Percentiles rank a stretch among this genome's conserved stretches.
Evolutionary conservation across 2,113 vertebrate genomes (phyloP).

Genomic region (Hystrix brachyura): DNA sequence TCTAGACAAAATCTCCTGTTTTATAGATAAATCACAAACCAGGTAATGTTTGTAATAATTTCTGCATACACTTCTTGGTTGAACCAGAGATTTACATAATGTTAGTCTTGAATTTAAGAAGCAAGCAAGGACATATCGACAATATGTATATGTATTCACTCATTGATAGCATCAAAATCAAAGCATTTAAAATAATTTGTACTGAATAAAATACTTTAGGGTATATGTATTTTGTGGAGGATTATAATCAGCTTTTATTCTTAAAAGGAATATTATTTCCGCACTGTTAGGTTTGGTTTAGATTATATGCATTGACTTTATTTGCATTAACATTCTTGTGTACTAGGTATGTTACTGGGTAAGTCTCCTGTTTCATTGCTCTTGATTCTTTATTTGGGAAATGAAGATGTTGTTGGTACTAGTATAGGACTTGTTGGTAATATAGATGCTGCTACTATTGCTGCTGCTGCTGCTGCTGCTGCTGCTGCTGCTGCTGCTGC

Average conservation of each 20-base stretch:
- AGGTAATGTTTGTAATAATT: not conserved
- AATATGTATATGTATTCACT: not conserved
- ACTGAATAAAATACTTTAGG: conserved; percentile 37
- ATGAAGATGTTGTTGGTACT: not conserved
- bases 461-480: not conserved
- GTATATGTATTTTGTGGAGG: not conserved
- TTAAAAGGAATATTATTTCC: not conserved
- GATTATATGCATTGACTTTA: not conserved
- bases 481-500: not conserved
- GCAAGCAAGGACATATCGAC: not conserved
- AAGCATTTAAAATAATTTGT: not conserved
- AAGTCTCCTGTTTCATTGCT: not conserved
- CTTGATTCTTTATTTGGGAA: conserved; percentile 25
- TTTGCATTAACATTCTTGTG: not conserved
- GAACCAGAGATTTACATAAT: not conserved
- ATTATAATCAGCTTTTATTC: not conserved
- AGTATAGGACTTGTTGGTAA: not conserved
- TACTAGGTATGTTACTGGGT: not conserved
- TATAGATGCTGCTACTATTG: not conserved
- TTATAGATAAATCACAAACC: not conserved
- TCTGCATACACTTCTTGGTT: not conserved
- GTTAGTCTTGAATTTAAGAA: conserved; percentile 49
- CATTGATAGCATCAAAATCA: not conserved
- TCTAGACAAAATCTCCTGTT: not conserved
- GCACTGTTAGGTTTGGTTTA: not conserved